A percentile compares a stretch with the other conserved stretches of the same genome.
These are phyloP conservation scores for Apteryx owenii DNA, from an alignment of 2,113 vertebrate genomes.

Conservation along the genomic window DNA sequence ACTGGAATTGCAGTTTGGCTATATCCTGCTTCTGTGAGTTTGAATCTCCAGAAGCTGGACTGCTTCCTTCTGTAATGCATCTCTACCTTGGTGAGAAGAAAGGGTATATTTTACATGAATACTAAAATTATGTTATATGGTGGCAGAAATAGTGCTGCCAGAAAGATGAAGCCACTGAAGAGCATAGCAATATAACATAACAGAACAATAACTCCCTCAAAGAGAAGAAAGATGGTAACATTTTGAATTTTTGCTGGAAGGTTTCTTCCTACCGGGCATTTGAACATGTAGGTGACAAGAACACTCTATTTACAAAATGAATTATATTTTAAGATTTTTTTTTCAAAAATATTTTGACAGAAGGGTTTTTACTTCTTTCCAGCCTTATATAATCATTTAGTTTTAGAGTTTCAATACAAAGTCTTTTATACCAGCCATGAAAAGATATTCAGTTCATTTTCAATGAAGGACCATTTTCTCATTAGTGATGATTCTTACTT, in stretches of 20 bases:
- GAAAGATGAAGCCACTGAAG: not conserved
- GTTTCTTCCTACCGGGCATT: not conserved
- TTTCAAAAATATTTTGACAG: not conserved
- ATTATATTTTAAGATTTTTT: not conserved
- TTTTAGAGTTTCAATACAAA: not conserved
- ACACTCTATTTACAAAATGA: not conserved
- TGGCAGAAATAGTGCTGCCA: not conserved
- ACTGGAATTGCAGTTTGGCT: not conserved
- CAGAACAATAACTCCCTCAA: not conserved
- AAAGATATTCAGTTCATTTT: not conserved
- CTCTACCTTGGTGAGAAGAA: not conserved
- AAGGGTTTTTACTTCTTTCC: accelerated
- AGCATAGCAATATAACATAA: not conserved
- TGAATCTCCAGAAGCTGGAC: not conserved
- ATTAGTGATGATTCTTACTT: not conserved
- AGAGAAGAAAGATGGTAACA: not conserved
- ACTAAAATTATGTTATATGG: not conserved
- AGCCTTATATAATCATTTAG: not conserved
- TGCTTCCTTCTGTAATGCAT: not conserved
- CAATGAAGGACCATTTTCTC: not conserved
- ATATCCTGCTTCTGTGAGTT: not conserved
- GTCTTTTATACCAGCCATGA: not conserved
- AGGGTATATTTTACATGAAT: not conserved
- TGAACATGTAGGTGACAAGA: not conserved
- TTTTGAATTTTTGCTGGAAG: not conserved